Conservation (phyloP, 2,888 invertebrate species). For the Hanleya hanleyi region DNA sequence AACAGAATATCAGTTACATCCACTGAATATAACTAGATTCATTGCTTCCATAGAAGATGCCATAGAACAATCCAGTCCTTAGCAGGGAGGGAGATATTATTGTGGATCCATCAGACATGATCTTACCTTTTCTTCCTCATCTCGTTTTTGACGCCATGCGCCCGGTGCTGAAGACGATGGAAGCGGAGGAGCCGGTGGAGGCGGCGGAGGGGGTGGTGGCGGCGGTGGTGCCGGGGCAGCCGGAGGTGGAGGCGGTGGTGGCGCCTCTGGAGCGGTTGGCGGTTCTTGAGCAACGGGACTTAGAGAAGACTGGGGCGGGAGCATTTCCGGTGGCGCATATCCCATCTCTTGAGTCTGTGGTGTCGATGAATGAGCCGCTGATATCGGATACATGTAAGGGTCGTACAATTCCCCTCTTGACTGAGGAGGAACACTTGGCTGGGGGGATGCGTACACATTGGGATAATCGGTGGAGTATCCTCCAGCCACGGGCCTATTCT, state of each 20-base stretch:
- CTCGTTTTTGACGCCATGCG: not conserved
- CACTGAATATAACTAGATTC: too few species aligned
- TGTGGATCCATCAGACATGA: too few species aligned
- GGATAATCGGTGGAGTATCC: not conserved
- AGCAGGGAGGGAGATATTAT: too few species aligned
- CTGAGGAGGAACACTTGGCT: not conserved
- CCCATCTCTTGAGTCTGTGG: not conserved
- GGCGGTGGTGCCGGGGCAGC: not conserved
- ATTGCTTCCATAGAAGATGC: too few species aligned
- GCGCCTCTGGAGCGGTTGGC: too few species aligned
- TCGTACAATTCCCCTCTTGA: not conserved
- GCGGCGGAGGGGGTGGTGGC: not conserved
- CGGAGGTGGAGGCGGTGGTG: not conserved
- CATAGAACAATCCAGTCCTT: too few species aligned
- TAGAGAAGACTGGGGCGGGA: too few species aligned
- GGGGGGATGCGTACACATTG: not conserved
- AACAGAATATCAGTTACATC: too few species aligned
- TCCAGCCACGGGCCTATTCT: not conserved
- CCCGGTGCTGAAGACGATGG: not conserved
- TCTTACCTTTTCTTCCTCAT: not conserved
- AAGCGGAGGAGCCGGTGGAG: not conserved
- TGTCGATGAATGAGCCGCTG: too few species aligned
- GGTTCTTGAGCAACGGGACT: too few species aligned
- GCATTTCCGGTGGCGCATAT: too few species aligned
- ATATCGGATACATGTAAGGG: too few species aligned